These are phyloP conservation scores for Cheilosia soror DNA, from an alignment of 2,888 invertebrate species.

Conservation along the genomic window DNA sequence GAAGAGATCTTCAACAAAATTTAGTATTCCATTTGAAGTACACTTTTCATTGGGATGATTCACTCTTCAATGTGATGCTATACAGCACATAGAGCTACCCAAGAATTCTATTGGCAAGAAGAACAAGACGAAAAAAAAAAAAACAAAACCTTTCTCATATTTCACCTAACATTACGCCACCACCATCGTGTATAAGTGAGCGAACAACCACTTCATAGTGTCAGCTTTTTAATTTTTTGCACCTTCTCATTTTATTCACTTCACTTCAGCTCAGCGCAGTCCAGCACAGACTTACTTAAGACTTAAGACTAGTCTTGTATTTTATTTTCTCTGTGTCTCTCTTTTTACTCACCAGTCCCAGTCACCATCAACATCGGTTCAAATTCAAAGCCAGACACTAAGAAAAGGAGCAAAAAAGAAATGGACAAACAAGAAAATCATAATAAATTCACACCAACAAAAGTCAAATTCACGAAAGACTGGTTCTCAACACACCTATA, in stretches of 20 bases:
- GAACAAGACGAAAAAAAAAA: too few species aligned
- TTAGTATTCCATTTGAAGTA: background rate
- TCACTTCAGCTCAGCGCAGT: constrained; percentile 1
- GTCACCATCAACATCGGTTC: background rate
- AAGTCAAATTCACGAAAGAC: constrained; percentile 76
- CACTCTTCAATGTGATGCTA: background rate
- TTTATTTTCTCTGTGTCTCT: constrained; percentile 60
- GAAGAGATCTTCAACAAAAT: background rate
- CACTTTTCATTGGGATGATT: background rate
- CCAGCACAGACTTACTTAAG: constrained; percentile 31
- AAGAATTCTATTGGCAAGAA: constrained; percentile 14
- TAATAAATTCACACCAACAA: constrained; percentile 76
- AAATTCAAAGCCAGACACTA: constrained; percentile 32
- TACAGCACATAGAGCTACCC: background rate
- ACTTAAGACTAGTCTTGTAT: constrained; percentile 33
- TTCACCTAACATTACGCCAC: constrained; percentile 59
- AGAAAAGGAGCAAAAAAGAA: constrained; percentile 33
- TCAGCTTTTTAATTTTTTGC: constrained; percentile 75
- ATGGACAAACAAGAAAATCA: constrained; percentile 66
- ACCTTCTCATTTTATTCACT: constrained; percentile 66
- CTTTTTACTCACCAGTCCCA: constrained; percentile 24
- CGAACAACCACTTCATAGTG: constrained; percentile 71
- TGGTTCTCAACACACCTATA: constrained; percentile 72
- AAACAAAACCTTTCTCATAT: constrained; percentile 51
- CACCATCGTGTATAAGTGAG: constrained; percentile 60